Base-by-base conservation (phyloP, 1,140 invertebrate species). In the Bombus impatiens region DNA sequence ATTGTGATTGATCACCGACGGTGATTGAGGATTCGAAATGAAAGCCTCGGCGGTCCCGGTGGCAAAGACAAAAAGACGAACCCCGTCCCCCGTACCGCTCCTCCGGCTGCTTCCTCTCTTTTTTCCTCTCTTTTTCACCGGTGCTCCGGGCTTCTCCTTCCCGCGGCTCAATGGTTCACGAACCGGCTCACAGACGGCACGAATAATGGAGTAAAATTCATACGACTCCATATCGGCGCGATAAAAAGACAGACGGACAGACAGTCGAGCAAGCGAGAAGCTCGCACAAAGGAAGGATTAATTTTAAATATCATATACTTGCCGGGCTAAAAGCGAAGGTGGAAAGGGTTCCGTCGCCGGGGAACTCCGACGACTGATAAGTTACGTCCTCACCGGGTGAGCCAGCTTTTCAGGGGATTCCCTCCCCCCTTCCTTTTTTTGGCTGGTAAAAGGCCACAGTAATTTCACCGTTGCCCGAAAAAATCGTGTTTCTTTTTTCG, bases 241-340 rank as follows among this genome's bases (percentile, higher is more conserved):
- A 94, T 94, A 94, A 94, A 95, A 95, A 95, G 94, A 94, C 93
- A 93, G 94, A 90, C 90, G 90, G 88, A 90, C 90, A 89, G 90
- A 91, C 90, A 80, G 90, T 65, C 82, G 87, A 78, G 83, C 86
- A 59, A 65, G 78, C 81, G 70, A 82, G 88, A 78, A 87, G 70
- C 79, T 85, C 87, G 89, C 92, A 95, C 94, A 95, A 95, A 95
- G 93, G 94, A 94, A 92, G 94, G 94, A 95, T 95, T 95, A 95
- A 95, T 95, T 95, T 94, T 94, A 94, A 95, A 95, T 94, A 95
- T 95, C 92, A 90, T 93, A 93, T 93, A 93, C 91, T 93, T 92
- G 88, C 62, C 86, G 72, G 90, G 87, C 87, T 89, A 87, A 93
- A 93, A 93, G 89, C 86, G 90, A 90, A 89, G 91, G 91, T 87